Evolutionary conservation across 2,888 invertebrate species (phyloP).

Genomic region (Hirtodrosophila trivittata): DNA sequence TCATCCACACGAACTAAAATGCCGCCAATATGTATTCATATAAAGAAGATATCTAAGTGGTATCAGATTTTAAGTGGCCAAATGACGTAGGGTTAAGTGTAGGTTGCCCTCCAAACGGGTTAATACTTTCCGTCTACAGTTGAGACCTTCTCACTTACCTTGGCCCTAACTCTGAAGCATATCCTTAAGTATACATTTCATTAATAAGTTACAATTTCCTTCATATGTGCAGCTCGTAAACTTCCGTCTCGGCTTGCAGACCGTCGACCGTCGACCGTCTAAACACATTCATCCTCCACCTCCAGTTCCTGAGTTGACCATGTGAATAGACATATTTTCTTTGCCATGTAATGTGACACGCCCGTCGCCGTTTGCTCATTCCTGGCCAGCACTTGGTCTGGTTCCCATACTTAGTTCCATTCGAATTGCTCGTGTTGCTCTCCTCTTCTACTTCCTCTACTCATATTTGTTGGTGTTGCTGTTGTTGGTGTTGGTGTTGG

Average conservation of each 20-base stretch:
- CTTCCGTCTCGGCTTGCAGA: background rate
- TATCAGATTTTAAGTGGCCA: too few species aligned
- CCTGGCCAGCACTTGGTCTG: slow-evolving; percentile 45
- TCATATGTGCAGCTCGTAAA: slow-evolving; percentile 28
- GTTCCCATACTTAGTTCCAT: slow-evolving; percentile 37
- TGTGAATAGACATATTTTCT: slow-evolving; percentile 50
- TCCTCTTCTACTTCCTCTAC: slow-evolving; percentile 15
- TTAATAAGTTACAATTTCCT: slow-evolving; percentile 42
- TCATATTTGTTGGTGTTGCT: slow-evolving; percentile 13
- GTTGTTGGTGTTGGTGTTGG: slow-evolving; percentile 16
- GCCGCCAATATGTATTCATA: too few species aligned
- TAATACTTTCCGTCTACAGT: too few species aligned
- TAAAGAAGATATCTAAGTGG: too few species aligned
- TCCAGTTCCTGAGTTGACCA: slow-evolving; percentile 41
- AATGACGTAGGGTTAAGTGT: too few species aligned
- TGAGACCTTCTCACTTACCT: too few species aligned
- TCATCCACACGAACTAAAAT: too few species aligned
- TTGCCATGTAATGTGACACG: slow-evolving; percentile 51
- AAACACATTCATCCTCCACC: too few species aligned
- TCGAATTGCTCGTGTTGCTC: slow-evolving; percentile 21
- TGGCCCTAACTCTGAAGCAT: background rate
- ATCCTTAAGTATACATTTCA: slow-evolving; percentile 21
- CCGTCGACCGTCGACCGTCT: too few species aligned
- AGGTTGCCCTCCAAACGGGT: too few species aligned
- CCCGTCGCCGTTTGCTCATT: slow-evolving; percentile 32